Base-by-base conservation (phyloP, 2,888 invertebrate species). In the Nomada ruficornis region DNA sequence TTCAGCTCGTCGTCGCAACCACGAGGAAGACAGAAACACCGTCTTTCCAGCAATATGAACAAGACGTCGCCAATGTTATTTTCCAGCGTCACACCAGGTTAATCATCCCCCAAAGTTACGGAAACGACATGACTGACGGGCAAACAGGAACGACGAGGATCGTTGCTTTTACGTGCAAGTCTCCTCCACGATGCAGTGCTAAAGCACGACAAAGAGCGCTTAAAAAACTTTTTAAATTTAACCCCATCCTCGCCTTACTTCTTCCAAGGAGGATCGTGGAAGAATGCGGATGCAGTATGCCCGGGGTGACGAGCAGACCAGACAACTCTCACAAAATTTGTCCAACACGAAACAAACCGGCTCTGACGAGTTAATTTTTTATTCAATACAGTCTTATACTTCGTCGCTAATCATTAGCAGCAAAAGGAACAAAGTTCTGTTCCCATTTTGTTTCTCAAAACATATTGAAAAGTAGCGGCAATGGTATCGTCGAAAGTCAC, bases 161-260 rank as follows among this genome's bases (percentile, higher is more conserved):
- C 74, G 83, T 15, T n/a, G 59, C 85, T 89, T 82, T 83, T 77
- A 69, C 77, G 52, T 85, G 50, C 73, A 72, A 84, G 79, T 84
- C 80, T 76, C 88, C 68, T 20, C 29, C 64, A 64, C 63, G 77
- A 18, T 65, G 65, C 64, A 77, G 65, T 23, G 62, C 52, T 60
- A 64, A 80, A 79, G 23, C 73, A 55, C 63, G 89, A 85, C 86
- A 85, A 84, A 83, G 84, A 82, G 87, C 86, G 89, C 87, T 92
- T 90, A 89, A 92, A 79, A 93, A 94, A 94, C 93, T 93, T 93
- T 93, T 93, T 87, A 93, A 93, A 93, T 93, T 93, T 92, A 92
- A 92, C 91, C 92, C 93, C 91, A 93, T 92, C 91, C 85, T 86
- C 74, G 75, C 68, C 79, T 54, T 68, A 26, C 71, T 72, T 72